Percentiles rank a stretch among this genome's conserved stretches.
phyloP scores from a whole-genome alignment of 2,113 vertebrate species.

The Pygoscelis antarcticus region DNA sequence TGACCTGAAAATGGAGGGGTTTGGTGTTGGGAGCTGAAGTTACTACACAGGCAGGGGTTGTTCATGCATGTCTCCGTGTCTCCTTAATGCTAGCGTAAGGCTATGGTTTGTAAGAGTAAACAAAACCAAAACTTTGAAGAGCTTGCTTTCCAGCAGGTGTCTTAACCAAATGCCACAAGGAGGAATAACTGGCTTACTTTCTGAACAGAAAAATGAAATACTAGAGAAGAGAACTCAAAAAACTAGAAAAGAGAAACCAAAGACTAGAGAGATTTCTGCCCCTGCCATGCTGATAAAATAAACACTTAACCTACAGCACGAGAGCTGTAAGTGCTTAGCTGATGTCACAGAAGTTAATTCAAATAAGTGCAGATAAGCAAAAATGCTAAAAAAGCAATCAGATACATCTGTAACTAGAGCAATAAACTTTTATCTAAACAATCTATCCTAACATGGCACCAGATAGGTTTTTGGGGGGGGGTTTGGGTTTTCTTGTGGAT shows the following conservation, averaged over 20 bases:
- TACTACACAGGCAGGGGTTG: background rate
- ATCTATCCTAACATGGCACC: background rate
- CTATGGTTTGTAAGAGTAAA: background rate
- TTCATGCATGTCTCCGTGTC: background rate
- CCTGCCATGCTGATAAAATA: background rate
- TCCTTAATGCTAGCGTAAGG: background rate
- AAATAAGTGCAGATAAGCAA: background rate
- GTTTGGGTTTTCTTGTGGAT: background rate
- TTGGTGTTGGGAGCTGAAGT: background rate
- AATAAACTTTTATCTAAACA: background rate
- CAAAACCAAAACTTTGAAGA: background rate
- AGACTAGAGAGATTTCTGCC: background rate
- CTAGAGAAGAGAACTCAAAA: background rate
- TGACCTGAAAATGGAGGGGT: background rate
- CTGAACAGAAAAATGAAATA: background rate
- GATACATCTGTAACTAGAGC: background rate
- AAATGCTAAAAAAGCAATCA: background rate
- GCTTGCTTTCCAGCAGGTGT: background rate
- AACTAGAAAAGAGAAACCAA: background rate
- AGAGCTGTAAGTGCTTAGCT: background rate
- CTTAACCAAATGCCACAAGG: background rate
- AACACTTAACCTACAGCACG: rapidly evolving
- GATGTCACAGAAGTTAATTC: background rate
- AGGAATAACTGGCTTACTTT: background rate
- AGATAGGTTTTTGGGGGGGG: too few relatives aligned